A percentile compares a stretch with the other conserved stretches of the same genome.
Evolutionary conservation across 2,797 vertebrate species (phyloP).

Genomic region (Ctenopoma multispine): DNA sequence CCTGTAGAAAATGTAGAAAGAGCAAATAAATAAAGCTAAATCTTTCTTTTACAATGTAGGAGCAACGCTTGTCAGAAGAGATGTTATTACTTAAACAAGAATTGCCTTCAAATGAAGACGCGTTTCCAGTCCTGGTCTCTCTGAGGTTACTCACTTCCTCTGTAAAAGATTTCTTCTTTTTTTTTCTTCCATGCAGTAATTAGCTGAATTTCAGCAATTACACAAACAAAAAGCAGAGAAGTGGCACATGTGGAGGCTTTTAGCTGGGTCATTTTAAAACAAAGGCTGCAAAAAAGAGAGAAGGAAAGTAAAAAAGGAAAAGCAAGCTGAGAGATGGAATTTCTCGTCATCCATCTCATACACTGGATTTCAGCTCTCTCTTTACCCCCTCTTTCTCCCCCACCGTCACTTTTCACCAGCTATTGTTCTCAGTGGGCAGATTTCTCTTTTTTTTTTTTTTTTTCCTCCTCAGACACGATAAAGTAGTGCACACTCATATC

Average conservation of each 20-base stretch:
- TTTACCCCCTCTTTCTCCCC: slow-evolving; percentile 1
- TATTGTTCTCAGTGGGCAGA: slow-evolving; percentile 63
- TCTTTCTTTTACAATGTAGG: too few relatives aligned
- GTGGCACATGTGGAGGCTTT: slow-evolving; percentile 37
- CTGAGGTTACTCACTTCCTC: slow-evolving; percentile 12
- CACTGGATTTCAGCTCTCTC: slow-evolving; percentile 28
- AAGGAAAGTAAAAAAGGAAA: slow-evolving; percentile 20
- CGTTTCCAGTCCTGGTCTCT: slow-evolving; percentile 25
- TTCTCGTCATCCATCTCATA: slow-evolving; percentile 54
- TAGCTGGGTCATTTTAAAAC: slow-evolving; percentile 59
- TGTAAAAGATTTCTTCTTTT: neutral
- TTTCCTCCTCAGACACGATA: slow-evolving; percentile 56
- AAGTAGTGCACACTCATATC: slow-evolving; percentile 65
- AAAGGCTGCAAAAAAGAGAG: slow-evolving; percentile 14
- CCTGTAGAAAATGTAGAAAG: too few relatives aligned
- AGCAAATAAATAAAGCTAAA: too few relatives aligned
- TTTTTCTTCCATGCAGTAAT: slow-evolving; percentile 41
- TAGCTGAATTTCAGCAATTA: slow-evolving; percentile 65
- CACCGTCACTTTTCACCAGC: slow-evolving; percentile 61
- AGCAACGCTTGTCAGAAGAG: neutral
- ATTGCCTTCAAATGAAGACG: slow-evolving; percentile 27
- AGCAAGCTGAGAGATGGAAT: slow-evolving; percentile 45
- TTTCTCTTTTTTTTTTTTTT: slow-evolving; percentile 48
- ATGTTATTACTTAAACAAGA: slow-evolving; percentile 26
- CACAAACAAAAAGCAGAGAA: slow-evolving; percentile 54